Evolutionary conservation across 1,140 invertebrate genomes (phyloP).

Genomic region (Zaprionus ghesquierei): DNA sequence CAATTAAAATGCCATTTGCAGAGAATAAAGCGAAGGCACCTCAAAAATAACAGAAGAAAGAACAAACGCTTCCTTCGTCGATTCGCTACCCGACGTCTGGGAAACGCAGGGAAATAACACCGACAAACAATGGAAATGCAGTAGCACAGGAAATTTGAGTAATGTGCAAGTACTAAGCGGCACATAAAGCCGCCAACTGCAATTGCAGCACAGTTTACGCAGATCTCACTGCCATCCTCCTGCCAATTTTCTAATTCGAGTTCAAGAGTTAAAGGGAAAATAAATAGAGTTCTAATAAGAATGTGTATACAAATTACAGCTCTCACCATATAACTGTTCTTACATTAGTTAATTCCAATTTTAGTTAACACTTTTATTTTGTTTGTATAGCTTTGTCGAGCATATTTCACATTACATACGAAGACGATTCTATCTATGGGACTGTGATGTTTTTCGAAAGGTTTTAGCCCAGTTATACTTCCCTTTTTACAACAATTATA

Average conservation of each 20-base stretch:
- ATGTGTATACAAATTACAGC: no score
- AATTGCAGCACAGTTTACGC: neutral
- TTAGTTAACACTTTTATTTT: no score
- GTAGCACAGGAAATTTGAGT: conserved; percentile 5
- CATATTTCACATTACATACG: no score
- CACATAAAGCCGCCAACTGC: neutral
- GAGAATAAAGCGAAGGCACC: conserved; percentile 31
- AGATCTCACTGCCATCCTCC: neutral
- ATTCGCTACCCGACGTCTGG: neutral
- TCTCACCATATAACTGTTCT: no score
- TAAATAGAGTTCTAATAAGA: no score
- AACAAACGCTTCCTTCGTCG: neutral
- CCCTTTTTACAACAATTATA: no score
- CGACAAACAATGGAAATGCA: conserved; percentile 17
- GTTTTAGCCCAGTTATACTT: no score
- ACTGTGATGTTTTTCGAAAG: no score
- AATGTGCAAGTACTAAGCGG: conserved; percentile 12
- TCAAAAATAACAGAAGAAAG: conserved; percentile 38
- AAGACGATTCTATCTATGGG: no score
- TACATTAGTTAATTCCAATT: no score
- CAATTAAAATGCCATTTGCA: conserved; percentile 76
- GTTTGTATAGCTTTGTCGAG: no score
- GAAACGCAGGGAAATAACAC: conserved; percentile 14
- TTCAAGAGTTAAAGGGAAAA: neutral
- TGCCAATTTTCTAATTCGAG: neutral